Evolutionary conservation across 1,140 invertebrate species (phyloP).

Genomic region (Vanessa tameamea): DNA sequence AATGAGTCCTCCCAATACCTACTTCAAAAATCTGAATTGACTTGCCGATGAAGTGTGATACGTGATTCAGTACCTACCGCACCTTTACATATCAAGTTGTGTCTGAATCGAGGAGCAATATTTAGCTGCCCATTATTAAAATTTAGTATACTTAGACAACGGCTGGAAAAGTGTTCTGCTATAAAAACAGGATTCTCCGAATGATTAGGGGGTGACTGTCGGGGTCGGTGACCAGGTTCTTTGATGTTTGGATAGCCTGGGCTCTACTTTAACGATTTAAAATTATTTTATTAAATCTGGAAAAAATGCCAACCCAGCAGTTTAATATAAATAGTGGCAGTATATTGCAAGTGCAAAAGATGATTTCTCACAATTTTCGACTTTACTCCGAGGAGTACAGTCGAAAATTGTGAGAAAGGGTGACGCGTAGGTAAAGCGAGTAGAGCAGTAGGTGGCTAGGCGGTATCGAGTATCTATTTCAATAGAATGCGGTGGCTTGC

Average conservation of each 20-base stretch:
- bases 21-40: too few relatives aligned
- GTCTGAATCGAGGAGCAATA: not conserved
- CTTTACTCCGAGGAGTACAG: conserved; percentile 10
- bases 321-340: conserved; percentile 1
- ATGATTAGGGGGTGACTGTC: not conserved
- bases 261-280: not conserved
- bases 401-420: conserved; percentile 49
- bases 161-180: not conserved
- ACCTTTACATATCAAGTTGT: conserved; percentile 13
- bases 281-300: not conserved
- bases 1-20: too few relatives aligned
- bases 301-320: not conserved
- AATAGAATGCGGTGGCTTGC: conserved; percentile 72
- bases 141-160: too few relatives aligned
- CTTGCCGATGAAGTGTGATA: conserved; percentile 58
- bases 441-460: conserved; percentile 49
- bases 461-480: conserved; percentile 68
- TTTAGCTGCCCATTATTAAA: not conserved
- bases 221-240: not conserved
- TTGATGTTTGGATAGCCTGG: not conserved
- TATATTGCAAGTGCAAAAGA: conserved; percentile 7
- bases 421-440: conserved; percentile 43
- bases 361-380: too few relatives aligned
- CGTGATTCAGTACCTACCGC: conserved; percentile 60
- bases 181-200: not conserved